phyloP scores from a whole-genome alignment of 2,113 vertebrate species.

The Esox niger region DNA sequence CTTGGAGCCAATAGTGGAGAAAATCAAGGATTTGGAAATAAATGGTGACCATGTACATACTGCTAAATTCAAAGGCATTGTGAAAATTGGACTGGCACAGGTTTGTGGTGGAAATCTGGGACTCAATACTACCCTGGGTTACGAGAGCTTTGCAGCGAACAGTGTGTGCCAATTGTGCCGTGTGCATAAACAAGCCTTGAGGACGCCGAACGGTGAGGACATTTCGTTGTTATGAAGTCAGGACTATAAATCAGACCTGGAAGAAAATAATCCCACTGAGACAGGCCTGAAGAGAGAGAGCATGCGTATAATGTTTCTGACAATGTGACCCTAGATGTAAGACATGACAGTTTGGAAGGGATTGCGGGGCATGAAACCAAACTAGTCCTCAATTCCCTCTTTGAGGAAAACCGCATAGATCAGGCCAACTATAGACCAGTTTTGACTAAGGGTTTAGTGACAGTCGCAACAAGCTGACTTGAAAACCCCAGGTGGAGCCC shows the following conservation, averaged over 20 bases:
- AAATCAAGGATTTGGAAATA: not conserved
- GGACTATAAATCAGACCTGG: not conserved
- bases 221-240: not conserved
- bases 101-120: constrained; percentile 3
- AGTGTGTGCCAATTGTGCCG: not conserved
- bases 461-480: not conserved
- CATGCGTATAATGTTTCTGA: not conserved
- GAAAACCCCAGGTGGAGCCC: not conserved
- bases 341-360: not conserved
- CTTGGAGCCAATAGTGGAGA: not conserved
- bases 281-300: not conserved
- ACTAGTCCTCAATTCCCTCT: not conserved
- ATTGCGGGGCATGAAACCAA: not conserved
- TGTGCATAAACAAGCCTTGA: not conserved
- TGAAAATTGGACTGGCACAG: not conserved
- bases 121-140: not conserved
- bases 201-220: not conserved
- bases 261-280: not conserved
- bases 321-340: not conserved
- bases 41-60: not conserved
- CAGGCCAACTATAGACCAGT: not conserved
- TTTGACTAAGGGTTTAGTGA: not conserved
- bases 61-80: not conserved
- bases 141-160: not conserved
- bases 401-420: not conserved